These are phyloP conservation scores for Poeciliopsis retropinna DNA, from an alignment of 2,113 vertebrate species.

Conservation along the genomic window DNA sequence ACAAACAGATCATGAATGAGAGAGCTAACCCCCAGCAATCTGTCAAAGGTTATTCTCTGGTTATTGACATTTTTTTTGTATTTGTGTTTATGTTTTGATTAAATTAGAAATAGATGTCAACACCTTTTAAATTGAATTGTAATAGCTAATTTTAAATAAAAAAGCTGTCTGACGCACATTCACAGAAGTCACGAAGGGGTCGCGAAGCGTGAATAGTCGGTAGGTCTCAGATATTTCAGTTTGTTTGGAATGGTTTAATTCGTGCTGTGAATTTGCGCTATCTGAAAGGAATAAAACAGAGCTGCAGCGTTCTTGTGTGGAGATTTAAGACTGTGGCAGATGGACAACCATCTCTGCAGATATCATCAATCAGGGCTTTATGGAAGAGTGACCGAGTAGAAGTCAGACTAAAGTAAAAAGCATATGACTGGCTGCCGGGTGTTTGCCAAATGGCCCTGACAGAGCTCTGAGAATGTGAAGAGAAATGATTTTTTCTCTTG, in stretches of 20 bases:
- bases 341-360: constrained; percentile 61
- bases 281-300: constrained; percentile 29
- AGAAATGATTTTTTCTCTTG: constrained; percentile 18
- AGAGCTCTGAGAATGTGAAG: constrained; percentile 27
- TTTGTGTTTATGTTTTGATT: background rate
- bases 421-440: constrained; percentile 48
- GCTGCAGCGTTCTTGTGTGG: constrained; percentile 38
- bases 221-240: constrained; percentile 1
- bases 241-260: background rate
- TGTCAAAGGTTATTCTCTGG: constrained; percentile 6
- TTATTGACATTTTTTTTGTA: background rate
- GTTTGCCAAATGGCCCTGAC: constrained; percentile 54
- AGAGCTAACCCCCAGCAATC: background rate
- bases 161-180: background rate
- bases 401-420: constrained; percentile 56
- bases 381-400: constrained; percentile 50
- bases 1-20: constrained; percentile 9
- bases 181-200: background rate
- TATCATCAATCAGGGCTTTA: constrained; percentile 64
- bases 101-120: background rate
- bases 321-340: constrained; percentile 41
- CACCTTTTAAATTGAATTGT: background rate
- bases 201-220: background rate
- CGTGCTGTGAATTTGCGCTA: background rate
- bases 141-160: constrained; percentile 13